Evolutionary conservation across 92 coral and sea anemone genomes (phyloP).

Genomic region (Phenganax stokvisi): DNA sequence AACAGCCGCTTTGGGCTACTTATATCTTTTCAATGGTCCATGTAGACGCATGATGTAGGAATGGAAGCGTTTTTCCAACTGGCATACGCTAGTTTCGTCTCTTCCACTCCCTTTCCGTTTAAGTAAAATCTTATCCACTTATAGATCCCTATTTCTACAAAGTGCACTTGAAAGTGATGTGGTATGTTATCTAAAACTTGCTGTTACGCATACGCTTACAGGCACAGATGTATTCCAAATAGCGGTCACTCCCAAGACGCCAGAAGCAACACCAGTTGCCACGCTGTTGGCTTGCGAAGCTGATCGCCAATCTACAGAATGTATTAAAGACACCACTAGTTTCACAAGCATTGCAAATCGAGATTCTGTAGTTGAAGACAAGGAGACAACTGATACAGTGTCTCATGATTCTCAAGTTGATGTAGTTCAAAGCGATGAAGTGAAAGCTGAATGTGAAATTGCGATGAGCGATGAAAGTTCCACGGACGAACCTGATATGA

Average conservation of each 20-base stretch:
- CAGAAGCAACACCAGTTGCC: neutral
- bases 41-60: too few relatives aligned
- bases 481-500: slow-evolving; percentile 9
- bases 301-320: neutral
- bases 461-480: slow-evolving; percentile 14
- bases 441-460: slow-evolving; percentile 16
- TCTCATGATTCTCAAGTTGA: neutral
- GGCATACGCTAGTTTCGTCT: too few relatives aligned
- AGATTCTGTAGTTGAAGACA: neutral
- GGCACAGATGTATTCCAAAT: slow-evolving; percentile 16
- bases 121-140: too few relatives aligned
- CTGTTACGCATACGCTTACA: neutral
- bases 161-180: too few relatives aligned
- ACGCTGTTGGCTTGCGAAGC: neutral
- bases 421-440: neutral
- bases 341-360: neutral
- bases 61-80: too few relatives aligned
- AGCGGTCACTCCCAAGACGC: slow-evolving; percentile 27
- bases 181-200: neutral
- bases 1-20: too few relatives aligned
- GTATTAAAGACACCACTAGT: neutral
- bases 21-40: too few relatives aligned
- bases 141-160: too few relatives aligned
- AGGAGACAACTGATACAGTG: neutral
- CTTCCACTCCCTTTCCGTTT: too few relatives aligned